These are phyloP conservation scores for Megastigmus dorsalis DNA, from an alignment of 2,888 invertebrate species.

Conservation along the genomic window DNA sequence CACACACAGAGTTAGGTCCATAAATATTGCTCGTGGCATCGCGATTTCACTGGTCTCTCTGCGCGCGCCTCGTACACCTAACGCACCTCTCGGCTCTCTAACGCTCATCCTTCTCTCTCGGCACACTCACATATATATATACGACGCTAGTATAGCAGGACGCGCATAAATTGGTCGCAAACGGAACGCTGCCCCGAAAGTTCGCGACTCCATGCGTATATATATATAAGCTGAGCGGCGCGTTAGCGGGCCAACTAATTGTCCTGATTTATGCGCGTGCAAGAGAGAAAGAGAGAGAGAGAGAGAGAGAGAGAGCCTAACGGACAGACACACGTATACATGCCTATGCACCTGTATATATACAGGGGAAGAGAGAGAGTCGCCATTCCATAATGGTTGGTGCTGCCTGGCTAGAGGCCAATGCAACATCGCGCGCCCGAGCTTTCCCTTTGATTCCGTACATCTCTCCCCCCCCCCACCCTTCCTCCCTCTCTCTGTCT, in stretches of 20 bases:
- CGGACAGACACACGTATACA: background rate
- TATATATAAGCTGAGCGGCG: too few relatives aligned
- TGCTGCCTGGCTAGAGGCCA: slow-evolving; percentile 23
- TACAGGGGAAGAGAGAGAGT: background rate
- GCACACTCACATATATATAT: too few relatives aligned
- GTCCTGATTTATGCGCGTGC: slow-evolving; percentile 61
- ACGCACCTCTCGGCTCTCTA: too few relatives aligned
- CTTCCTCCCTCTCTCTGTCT: slow-evolving; percentile 11
- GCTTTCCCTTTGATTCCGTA: background rate
- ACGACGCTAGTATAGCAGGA: too few relatives aligned
- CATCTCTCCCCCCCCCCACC: background rate
- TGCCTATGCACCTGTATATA: too few relatives aligned
- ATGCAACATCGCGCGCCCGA: background rate
- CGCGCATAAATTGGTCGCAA: slow-evolving; percentile 24
- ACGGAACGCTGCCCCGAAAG: background rate
- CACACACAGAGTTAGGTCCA: too few relatives aligned
- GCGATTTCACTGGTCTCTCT: too few relatives aligned
- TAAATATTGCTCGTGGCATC: slow-evolving; percentile 31
- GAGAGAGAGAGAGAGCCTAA: background rate
- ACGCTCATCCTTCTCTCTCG: background rate
- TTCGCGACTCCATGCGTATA: background rate
- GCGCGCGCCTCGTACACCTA: too few relatives aligned
- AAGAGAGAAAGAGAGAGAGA: background rate
- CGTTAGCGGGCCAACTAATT: slow-evolving; percentile 59
- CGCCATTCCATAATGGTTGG: slow-evolving; percentile 15